These are phyloP conservation scores for Leucophenga montana DNA, from an alignment of 2,888 invertebrate genomes.

Conservation along the genomic window DNA sequence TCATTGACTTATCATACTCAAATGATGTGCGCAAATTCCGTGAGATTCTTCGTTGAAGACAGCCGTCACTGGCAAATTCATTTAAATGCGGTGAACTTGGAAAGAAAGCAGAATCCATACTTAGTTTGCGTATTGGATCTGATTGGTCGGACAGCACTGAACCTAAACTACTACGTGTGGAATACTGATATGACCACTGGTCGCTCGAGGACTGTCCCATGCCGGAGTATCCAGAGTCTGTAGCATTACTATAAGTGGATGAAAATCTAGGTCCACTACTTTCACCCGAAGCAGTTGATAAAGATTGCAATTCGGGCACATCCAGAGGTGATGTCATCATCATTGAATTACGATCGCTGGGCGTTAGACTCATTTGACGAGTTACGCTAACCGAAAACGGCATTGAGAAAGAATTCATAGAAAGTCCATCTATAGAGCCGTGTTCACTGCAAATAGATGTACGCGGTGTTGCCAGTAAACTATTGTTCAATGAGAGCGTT, in stretches of 20 bases:
- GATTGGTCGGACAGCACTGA: constrained; percentile 70
- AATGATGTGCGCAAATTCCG: constrained; percentile 75
- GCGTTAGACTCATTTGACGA: constrained; percentile 61
- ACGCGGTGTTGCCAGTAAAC: constrained; percentile 63
- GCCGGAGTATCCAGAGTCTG: constrained; percentile 73
- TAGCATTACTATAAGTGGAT: constrained; percentile 68
- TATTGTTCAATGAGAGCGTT: constrained; percentile 60
- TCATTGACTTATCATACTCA: constrained; percentile 71
- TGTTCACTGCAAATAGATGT: constrained; percentile 71
- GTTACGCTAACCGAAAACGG: constrained; percentile 65
- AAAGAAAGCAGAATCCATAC: constrained; percentile 70
- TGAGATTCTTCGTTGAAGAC: constrained; percentile 77
- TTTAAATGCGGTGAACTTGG: constrained; percentile 56
- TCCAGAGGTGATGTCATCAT: constrained; percentile 66
- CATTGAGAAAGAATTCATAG: constrained; percentile 72
- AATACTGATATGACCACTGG: constrained; percentile 72
- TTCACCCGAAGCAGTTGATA: constrained; percentile 55
- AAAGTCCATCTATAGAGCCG: constrained; percentile 70
- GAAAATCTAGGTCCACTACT: constrained; percentile 61
- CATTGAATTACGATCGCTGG: constrained; percentile 49
- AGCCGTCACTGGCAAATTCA: constrained; percentile 75
- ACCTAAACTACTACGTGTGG: constrained; percentile 72
- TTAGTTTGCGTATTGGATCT: constrained; percentile 67
- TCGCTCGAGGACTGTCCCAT: constrained; percentile 63
- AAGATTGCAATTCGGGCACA: constrained; percentile 64